phyloP scores from a whole-genome alignment of 2,113 vertebrate genomes.

The Chinchilla lanigera region DNA sequence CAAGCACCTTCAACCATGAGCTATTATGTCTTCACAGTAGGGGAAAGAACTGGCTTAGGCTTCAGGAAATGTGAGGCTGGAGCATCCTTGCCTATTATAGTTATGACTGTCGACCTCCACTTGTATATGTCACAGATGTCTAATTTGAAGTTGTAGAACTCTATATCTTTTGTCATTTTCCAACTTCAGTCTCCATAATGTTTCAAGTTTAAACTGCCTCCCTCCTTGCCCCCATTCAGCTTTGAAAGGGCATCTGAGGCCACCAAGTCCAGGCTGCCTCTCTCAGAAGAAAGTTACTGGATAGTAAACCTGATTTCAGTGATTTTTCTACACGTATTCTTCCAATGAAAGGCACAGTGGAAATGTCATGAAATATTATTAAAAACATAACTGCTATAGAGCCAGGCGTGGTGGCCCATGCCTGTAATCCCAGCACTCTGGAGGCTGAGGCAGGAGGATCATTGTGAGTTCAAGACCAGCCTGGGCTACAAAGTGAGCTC shows the following conservation, averaged over 20 bases:
- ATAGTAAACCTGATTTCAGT: background rate
- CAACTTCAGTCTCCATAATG: background rate
- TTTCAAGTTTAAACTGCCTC: background rate
- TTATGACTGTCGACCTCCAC: background rate
- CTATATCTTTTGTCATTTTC: background rate
- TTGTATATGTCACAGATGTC: background rate
- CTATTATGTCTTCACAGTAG: background rate
- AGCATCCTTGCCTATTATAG: background rate
- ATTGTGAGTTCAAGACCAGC: too few relatives aligned
- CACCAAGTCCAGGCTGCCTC: background rate
- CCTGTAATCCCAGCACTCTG: too few relatives aligned
- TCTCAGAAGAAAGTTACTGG: background rate
- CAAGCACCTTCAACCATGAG: background rate
- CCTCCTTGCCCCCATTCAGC: rapidly evolving
- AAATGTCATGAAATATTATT: background rate
- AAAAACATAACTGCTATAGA: background rate
- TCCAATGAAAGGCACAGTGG: background rate
- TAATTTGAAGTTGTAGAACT: background rate
- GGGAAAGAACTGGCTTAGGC: rapidly evolving
- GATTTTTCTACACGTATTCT: background rate
- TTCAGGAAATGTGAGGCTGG: background rate
- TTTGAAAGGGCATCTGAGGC: constrained; percentile 8
- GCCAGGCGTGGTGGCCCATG: too few relatives aligned
- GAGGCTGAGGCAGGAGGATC: too few relatives aligned
- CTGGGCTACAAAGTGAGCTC: too few relatives aligned